Conservation (phyloP, 1,140 invertebrate species). For the Lasioglossum albipes region DNA sequence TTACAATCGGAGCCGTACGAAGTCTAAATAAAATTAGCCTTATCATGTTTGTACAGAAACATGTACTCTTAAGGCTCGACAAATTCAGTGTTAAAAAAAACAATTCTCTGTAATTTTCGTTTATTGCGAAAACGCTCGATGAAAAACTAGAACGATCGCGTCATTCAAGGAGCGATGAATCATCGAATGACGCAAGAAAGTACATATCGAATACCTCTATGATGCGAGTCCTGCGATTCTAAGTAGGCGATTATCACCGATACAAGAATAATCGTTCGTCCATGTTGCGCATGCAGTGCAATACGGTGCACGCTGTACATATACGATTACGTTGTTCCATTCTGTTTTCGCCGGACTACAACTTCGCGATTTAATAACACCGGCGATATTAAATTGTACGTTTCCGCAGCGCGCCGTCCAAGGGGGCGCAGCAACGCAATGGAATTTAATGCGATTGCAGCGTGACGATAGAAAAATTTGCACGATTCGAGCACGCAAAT, state of each 20-base stretch:
- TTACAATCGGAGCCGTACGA: too few relatives aligned
- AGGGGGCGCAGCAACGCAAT: neutral
- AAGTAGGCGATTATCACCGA: neutral
- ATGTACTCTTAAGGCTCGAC: too few relatives aligned
- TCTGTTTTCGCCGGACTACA: too few relatives aligned
- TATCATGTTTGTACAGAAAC: too few relatives aligned
- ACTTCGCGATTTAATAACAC: neutral
- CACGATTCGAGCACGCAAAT: too few relatives aligned
- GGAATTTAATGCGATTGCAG: constrained; percentile 4
- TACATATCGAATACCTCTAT: neutral
- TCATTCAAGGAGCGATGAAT: neutral
- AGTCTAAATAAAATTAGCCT: too few relatives aligned
- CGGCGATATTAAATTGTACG: neutral
- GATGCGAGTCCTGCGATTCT: neutral
- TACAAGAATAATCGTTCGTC: neutral
- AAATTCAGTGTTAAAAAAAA: too few relatives aligned
- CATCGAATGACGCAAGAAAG: neutral
- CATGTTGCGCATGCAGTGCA: too few relatives aligned
- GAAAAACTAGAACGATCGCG: neutral
- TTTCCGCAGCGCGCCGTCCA: neutral
- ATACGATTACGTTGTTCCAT: too few relatives aligned
- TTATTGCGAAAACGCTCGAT: neutral
- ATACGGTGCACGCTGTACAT: too few relatives aligned
- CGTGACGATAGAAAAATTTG: neutral
- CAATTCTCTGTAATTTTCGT: too few relatives aligned